phyloP scores from a whole-genome alignment of 2,888 invertebrate genomes.

The Ischnus inquisitorius region DNA sequence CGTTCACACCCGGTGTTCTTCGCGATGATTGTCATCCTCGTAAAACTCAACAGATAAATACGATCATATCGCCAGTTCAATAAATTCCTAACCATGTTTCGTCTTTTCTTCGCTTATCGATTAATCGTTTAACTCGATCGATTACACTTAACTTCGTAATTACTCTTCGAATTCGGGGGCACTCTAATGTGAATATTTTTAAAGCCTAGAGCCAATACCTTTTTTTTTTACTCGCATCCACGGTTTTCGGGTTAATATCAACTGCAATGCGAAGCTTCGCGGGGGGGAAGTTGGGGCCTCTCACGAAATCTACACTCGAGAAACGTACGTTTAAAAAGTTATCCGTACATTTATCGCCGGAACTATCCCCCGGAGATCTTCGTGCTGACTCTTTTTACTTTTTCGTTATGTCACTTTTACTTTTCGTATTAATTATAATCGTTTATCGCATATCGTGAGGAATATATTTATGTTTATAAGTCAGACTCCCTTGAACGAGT shows the following conservation, averaged over 20 bases:
- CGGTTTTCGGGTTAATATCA: constrained; percentile 56
- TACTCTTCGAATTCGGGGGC: constrained; percentile 62
- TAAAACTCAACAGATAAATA: constrained; percentile 73
- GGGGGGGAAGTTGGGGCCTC: background rate
- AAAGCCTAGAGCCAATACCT: constrained; percentile 67
- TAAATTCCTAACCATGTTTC: constrained; percentile 60
- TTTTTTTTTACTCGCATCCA: constrained; percentile 44
- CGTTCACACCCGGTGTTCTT: constrained; percentile 67
- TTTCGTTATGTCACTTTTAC: background rate
- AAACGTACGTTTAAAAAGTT: constrained; percentile 26
- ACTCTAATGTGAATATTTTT: constrained; percentile 61
- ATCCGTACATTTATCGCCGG: too few relatives aligned
- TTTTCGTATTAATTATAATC: constrained; percentile 57
- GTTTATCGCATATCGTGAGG: constrained; percentile 46
- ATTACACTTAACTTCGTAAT: constrained; percentile 62
- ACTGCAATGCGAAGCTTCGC: constrained; percentile 60
- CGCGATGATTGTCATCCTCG: constrained; percentile 80
- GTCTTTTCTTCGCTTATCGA: constrained; percentile 33
- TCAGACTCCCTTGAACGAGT: constrained; percentile 75
- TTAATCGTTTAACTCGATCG: constrained; percentile 37
- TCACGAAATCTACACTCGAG: constrained; percentile 36
- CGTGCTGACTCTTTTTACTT: too few relatives aligned
- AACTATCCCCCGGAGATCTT: too few relatives aligned
- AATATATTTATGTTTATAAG: constrained; percentile 72
- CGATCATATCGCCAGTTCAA: constrained; percentile 72